A percentile compares a stretch with the other conserved stretches of the same genome.
phyloP scores from a whole-genome alignment of 2,797 vertebrate species.

The Leuciscus waleckii region DNA sequence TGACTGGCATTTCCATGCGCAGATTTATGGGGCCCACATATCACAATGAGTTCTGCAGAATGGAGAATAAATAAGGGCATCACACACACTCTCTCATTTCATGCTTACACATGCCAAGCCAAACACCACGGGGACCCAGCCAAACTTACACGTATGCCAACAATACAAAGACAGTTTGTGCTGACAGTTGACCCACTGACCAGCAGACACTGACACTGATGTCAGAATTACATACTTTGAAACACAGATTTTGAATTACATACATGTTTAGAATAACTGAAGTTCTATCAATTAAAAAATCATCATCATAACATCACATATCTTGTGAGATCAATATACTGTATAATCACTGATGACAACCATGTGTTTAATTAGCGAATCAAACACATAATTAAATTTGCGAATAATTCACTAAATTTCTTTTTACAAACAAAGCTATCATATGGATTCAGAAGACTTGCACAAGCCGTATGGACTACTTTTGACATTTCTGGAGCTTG shows the following conservation, averaged over 20 bases:
- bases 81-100: conserved; percentile 25
- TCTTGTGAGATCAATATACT: not conserved
- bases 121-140: conserved; percentile 44
- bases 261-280: not conserved
- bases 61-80: conserved; percentile 70
- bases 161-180: conserved; percentile 55
- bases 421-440: not conserved
- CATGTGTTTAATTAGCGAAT: not conserved
- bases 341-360: not conserved
- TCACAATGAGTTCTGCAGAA: conserved; percentile 68
- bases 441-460: not conserved
- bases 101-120: conserved; percentile 49
- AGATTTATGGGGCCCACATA: conserved; percentile 76
- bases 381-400: too few species aligned
- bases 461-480: not conserved
- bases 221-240: too few species aligned
- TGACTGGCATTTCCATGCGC: conserved; percentile 76
- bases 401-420: not conserved
- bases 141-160: conserved; percentile 55
- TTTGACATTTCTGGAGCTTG: not conserved
- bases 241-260: not conserved
- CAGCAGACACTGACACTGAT: conserved; percentile 60
- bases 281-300: too few species aligned
- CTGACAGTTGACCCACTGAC: conserved; percentile 60
- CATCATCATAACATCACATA: not conserved